These are phyloP conservation scores for Heliconius eleuchia DNA, from an alignment of 1,140 invertebrate genomes.

Conservation along the genomic window DNA sequence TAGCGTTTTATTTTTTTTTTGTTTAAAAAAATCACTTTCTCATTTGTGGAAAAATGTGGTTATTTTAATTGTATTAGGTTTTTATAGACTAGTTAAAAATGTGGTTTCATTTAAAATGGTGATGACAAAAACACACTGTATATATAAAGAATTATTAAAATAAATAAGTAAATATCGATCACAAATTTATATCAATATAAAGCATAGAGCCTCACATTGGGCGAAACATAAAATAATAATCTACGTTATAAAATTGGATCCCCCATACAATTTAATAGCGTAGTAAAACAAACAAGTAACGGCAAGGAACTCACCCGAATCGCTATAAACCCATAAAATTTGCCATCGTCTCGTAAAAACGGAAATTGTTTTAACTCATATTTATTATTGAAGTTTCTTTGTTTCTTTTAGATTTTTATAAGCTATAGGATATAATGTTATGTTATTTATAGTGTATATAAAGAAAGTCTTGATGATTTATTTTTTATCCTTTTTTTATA, in stretches of 20 bases:
- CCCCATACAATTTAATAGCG: background rate
- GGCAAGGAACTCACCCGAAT: background rate
- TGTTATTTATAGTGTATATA: background rate
- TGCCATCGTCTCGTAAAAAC: constrained; percentile 15
- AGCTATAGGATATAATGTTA: background rate
- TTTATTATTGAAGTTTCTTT: background rate
- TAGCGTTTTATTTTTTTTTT: no score
- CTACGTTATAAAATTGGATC: background rate
- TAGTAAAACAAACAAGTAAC: constrained; percentile 10
- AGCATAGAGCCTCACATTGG: background rate
- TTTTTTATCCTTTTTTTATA: no score
- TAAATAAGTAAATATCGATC: no score
- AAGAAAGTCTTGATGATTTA: background rate
- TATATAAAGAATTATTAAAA: no score
- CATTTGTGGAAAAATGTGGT: no score
- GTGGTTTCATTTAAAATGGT: no score
- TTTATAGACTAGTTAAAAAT: no score
- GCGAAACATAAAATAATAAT: background rate
- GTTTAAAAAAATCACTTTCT: no score
- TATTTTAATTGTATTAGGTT: no score
- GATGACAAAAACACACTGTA: no score
- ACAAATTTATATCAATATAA: background rate
- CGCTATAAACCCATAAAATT: constrained; percentile 16
- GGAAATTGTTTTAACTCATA: constrained; percentile 6
- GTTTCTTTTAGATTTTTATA: background rate